phyloP scores from a whole-genome alignment of 1,140 invertebrate genomes.

The Leptestheria dahalacensis region DNA sequence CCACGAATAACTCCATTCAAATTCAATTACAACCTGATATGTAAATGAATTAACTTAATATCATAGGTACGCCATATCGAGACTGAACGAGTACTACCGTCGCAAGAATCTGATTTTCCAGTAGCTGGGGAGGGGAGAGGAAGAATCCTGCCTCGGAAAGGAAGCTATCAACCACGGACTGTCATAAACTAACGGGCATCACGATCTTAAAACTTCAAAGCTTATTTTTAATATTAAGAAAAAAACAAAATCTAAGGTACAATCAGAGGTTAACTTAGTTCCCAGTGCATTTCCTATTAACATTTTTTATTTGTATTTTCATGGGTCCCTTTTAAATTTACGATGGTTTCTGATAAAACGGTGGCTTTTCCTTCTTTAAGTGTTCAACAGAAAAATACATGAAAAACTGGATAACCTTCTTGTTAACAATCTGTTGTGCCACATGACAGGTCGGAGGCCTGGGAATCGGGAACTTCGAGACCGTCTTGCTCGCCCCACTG shows the following conservation, averaged over 20 bases:
- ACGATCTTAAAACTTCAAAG: background rate
- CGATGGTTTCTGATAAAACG: too few relatives aligned
- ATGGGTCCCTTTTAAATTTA: too few relatives aligned
- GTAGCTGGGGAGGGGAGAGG: too few relatives aligned
- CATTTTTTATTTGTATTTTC: too few relatives aligned
- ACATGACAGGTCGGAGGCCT: background rate
- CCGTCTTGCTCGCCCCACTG: constrained; percentile 36
- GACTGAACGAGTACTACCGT: background rate
- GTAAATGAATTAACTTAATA: background rate
- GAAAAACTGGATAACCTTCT: background rate
- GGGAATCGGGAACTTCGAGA: constrained; percentile 23
- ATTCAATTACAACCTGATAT: background rate
- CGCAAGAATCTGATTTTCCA: background rate
- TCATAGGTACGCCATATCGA: background rate
- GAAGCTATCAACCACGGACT: background rate
- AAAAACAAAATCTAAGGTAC: too few relatives aligned
- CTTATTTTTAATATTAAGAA: background rate
- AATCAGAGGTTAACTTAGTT: background rate
- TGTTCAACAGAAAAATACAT: background rate
- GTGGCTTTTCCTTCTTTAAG: too few relatives aligned
- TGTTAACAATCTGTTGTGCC: background rate
- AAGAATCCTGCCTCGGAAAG: too few relatives aligned
- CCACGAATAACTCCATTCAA: too few relatives aligned
- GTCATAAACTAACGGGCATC: background rate
- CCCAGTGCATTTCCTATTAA: background rate